A percentile compares a stretch with the other conserved stretches of the same genome.
phyloP scores from a whole-genome alignment of 2,888 invertebrate genomes.

The Eupithecia tripunctaria region DNA sequence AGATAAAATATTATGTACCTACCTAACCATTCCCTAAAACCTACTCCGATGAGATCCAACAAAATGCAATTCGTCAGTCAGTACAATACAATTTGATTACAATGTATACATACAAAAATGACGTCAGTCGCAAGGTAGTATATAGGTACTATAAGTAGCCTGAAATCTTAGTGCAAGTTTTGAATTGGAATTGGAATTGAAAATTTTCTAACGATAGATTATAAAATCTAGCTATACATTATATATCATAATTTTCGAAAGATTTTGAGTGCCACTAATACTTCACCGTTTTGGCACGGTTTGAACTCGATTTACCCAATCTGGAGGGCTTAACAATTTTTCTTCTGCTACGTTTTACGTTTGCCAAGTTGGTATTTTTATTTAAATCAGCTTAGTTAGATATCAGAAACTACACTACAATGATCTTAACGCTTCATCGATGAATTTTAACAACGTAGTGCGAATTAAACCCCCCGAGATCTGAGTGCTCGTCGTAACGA shows the following conservation, averaged over 20 bases:
- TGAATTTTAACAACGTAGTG: constrained; percentile 60
- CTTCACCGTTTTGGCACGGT: background rate
- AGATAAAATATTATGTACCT: no score
- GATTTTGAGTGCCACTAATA: background rate
- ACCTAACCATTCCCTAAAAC: no score
- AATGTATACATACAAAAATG: background rate
- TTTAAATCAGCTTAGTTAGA: background rate
- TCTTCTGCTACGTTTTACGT: background rate
- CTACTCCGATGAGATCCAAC: no score
- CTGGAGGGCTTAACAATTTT: background rate
- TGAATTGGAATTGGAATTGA: no score
- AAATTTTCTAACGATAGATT: background rate
- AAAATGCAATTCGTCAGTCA: background rate
- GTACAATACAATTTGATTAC: background rate
- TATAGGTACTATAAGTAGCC: background rate
- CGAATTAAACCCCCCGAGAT: constrained; percentile 51
- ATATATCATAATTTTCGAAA: background rate
- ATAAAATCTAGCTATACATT: no score
- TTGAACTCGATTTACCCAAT: background rate
- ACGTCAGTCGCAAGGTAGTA: no score
- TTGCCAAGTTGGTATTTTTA: background rate
- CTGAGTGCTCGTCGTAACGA: constrained; percentile 36
- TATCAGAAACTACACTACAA: constrained; percentile 35
- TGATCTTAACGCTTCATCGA: constrained; percentile 57
- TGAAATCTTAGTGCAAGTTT: no score